Conservation (phyloP, 2,888 invertebrate genomes). For the Macrosiphum euphorbiae region DNA sequence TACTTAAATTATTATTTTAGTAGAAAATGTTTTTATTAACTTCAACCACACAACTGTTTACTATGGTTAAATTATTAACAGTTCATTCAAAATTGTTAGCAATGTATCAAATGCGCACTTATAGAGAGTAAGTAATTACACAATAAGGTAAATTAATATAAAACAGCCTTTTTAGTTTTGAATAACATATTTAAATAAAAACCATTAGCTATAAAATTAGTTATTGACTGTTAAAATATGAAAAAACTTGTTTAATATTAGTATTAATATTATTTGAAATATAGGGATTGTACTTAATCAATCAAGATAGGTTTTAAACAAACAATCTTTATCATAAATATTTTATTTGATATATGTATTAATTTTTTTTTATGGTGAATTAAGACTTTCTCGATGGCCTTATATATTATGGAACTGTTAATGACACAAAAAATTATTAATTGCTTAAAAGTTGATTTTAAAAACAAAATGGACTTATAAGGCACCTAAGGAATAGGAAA, state of each 20-base stretch:
- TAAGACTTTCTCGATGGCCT: background rate
- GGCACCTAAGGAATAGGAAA: conserved; percentile 36
- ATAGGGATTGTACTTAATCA: background rate
- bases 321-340: background rate
- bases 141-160: background rate
- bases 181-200: background rate
- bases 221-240: background rate
- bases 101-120: background rate
- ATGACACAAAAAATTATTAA: conserved; percentile 9
- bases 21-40: background rate
- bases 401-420: conserved; percentile 2
- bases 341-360: background rate
- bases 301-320: background rate
- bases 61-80: conserved; percentile 12
- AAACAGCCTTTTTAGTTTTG: background rate
- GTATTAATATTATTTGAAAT: conserved; percentile 4
- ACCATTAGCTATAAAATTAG: background rate
- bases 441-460: conserved; percentile 10
- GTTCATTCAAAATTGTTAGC: background rate
- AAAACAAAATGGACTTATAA: background rate
- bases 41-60: background rate
- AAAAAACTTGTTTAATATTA: background rate
- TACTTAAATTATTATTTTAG: conserved; percentile 14
- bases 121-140: background rate
- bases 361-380: background rate